A percentile compares a stretch with the other conserved stretches of the same genome.
phyloP scores from a whole-genome alignment of 1,140 invertebrate genomes.

The Lasioglossum baleicum region DNA sequence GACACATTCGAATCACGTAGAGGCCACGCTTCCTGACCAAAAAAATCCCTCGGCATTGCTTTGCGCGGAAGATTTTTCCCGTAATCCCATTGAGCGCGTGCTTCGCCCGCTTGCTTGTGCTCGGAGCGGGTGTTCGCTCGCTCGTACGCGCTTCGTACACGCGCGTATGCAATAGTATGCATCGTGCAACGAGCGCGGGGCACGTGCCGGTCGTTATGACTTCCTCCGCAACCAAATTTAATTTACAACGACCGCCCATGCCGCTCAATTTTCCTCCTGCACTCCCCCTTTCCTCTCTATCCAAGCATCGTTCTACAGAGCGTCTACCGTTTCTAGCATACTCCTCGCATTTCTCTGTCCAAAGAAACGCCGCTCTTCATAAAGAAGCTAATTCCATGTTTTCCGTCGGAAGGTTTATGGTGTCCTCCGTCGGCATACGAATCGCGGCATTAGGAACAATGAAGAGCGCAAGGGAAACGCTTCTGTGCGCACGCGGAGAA shows the following conservation, averaged over 20 bases:
- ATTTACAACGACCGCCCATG: slow-evolving; percentile 66
- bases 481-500: background rate
- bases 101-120: background rate
- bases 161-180: slow-evolving; percentile 10
- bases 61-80: slow-evolving; percentile 59
- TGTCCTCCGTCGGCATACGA: slow-evolving; percentile 28
- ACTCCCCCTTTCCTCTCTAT: background rate
- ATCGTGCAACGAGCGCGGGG: slow-evolving; percentile 39
- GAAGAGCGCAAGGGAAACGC: background rate
- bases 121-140: background rate
- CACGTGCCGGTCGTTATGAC: slow-evolving; percentile 69
- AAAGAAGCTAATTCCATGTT: slow-evolving; percentile 58
- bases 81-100: slow-evolving; percentile 51
- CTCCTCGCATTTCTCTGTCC: slow-evolving; percentile 42
- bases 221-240: slow-evolving; percentile 67
- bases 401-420: slow-evolving; percentile 33
- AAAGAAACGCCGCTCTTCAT: slow-evolving; percentile 41
- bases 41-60: background rate
- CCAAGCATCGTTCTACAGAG: slow-evolving; percentile 32
- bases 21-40: slow-evolving; percentile 67
- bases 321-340: slow-evolving; percentile 23
- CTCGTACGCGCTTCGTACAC: background rate
- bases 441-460: slow-evolving; percentile 22
- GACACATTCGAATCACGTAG: slow-evolving; percentile 67
- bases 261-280: slow-evolving; percentile 58